phyloP scores from a whole-genome alignment of 1,140 invertebrate genomes.

The Drosophila sechellia region DNA sequence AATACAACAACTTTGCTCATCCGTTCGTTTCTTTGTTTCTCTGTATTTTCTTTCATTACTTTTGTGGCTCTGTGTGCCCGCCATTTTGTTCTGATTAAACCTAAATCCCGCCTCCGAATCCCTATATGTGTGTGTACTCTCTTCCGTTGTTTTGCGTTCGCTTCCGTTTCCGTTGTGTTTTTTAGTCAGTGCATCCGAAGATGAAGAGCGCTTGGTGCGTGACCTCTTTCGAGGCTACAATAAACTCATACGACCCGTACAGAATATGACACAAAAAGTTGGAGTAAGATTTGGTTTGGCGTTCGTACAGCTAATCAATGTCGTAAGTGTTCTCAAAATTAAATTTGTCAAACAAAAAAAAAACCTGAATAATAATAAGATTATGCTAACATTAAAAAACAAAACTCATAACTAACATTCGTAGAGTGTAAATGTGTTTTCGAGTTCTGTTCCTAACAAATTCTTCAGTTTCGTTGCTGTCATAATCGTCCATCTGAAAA shows the following conservation, averaged over 20 bases:
- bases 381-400: conserved; percentile 44
- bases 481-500: conserved; percentile 39
- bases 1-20: conserved; percentile 72
- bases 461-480: conserved; percentile 79
- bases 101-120: background rate
- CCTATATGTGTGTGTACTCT: conserved; percentile 5
- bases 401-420: conserved; percentile 62
- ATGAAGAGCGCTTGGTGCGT: conserved; percentile 97
- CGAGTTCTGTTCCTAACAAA: conserved; percentile 70
- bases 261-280: conserved; percentile 98
- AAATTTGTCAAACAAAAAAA: conserved; percentile 49
- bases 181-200: conserved; percentile 88
- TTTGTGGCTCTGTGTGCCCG: background rate
- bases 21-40: conserved; percentile 68
- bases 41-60: conserved; percentile 56
- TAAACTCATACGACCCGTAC: conserved; percentile 98
- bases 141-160: conserved; percentile 12
- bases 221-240: conserved; percentile 99
- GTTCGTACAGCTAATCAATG: conserved; percentile 99
- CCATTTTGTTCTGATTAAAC: background rate
- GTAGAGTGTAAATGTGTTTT: conserved; percentile 79
- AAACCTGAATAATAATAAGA: conserved; percentile 51
- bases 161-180: conserved; percentile 44
- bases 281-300: conserved; percentile 98
- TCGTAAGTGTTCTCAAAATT: conserved; percentile 90